These are phyloP conservation scores for Callithrix jacchus DNA, from an alignment of 2,113 vertebrate species.

Conservation along the genomic window DNA sequence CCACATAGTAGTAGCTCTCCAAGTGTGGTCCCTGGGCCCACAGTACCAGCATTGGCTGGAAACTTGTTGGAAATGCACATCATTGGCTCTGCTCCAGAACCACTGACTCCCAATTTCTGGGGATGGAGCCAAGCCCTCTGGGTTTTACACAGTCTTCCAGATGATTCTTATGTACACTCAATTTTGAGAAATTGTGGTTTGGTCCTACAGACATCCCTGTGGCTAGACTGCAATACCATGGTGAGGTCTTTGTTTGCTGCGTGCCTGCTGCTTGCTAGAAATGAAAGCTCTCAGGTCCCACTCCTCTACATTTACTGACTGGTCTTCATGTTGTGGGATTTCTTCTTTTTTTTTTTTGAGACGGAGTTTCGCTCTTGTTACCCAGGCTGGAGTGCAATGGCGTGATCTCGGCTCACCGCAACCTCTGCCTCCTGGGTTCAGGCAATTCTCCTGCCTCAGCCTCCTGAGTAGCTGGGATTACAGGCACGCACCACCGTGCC, in stretches of 20 bases:
- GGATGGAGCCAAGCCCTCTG: background rate
- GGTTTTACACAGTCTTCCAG: background rate
- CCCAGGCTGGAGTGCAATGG: too few relatives aligned
- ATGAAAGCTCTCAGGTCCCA: background rate
- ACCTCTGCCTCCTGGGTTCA: too few relatives aligned
- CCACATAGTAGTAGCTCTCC: background rate
- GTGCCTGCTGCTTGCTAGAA: background rate
- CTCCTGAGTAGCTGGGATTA: too few relatives aligned
- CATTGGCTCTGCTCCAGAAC: background rate
- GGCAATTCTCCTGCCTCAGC: too few relatives aligned
- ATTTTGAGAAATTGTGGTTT: background rate
- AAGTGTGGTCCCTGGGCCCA: background rate
- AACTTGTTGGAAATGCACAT: too few relatives aligned
- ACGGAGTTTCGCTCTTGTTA: too few relatives aligned
- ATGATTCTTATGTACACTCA: background rate
- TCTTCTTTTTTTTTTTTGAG: too few relatives aligned
- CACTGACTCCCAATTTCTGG: background rate
- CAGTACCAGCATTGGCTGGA: background rate
- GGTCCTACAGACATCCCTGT: background rate
- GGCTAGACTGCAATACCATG: rapidly evolving
- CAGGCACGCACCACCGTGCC: too few relatives aligned
- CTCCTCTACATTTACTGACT: background rate
- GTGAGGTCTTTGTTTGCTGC: too few relatives aligned
- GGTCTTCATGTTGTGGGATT: background rate
- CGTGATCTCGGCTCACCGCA: too few relatives aligned